Base-by-base conservation (phyloP, 2,888 invertebrate species). In the Amphipyra berbera region DNA sequence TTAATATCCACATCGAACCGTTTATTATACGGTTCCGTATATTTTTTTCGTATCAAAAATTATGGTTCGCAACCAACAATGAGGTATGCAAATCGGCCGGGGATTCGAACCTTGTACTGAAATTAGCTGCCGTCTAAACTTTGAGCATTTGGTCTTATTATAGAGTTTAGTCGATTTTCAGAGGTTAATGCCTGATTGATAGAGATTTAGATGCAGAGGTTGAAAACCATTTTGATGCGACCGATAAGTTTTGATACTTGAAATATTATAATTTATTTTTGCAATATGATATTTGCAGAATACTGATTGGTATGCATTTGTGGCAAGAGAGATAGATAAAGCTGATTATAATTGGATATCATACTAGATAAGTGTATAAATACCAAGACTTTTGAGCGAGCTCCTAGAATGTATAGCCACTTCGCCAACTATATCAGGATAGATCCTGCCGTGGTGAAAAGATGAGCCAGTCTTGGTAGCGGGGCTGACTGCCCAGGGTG, bases 61-160 rank as follows among this genome's bases (percentile, higher is more conserved):
- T 90, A 86, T 83, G 67, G 83, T 76, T 76, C 76, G 79, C 73
- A 93, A 88, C 93, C 90, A 85, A 88, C 90, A 93, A 95, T 95
- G 92, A 93, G 84, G 81, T 90, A 95, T 95, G 94, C 92, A 88
- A 95, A 95, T 95, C 87, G 79, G 45, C 56, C 40, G 64, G 71
- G 78, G 86, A 85, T 78, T 83, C 86, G 83, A 89, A 86, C 84
- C 79, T 81, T 74, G 82, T 87, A 83, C 84, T 78, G 90, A 92
- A 91, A 92, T 87, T 82, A 82, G 85, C 83, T 82, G 67, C 69
- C 67, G 77, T 73, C 82, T 89, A 89, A 88, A 89, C 85, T 75
- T 78, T 82, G 65, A 73, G 82, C 82, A 82, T 79, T 82, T 81
- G 79, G 56, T 71, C 49, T 87, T 87, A 90, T 90, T 91, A 90